phyloP scores from a whole-genome alignment of 2,113 vertebrate species.

The Todiramphus chloris region DNA sequence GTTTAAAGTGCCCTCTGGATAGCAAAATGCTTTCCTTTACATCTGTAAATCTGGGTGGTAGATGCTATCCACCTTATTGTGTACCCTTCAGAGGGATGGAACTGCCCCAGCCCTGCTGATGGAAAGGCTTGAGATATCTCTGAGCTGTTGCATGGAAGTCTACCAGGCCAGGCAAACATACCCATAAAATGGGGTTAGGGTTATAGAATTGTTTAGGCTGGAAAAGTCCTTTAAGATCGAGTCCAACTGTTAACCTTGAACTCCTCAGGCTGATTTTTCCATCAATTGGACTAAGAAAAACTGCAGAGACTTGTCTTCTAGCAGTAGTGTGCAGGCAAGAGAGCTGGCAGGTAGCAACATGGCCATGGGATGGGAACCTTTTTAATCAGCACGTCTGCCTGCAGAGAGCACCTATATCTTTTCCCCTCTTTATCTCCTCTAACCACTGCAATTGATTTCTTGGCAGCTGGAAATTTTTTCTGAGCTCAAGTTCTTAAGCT shows the following conservation, averaged over 20 bases:
- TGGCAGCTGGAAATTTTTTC: not conserved
- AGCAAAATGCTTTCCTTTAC: not conserved
- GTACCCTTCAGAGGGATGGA: rapidly evolving
- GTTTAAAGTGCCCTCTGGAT: not conserved
- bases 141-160: not conserved
- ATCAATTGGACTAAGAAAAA: not conserved
- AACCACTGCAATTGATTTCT: not conserved
- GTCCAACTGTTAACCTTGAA: not conserved
- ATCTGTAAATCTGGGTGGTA: not conserved
- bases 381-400: not conserved
- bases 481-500: not conserved
- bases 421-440: not conserved
- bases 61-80: not conserved
- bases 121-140: not conserved
- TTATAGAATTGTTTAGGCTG: not conserved
- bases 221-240: not conserved
- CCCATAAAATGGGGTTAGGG: not conserved
- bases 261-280: not conserved
- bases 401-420: not conserved
- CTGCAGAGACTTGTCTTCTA: not conserved
- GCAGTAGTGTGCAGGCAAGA: not conserved
- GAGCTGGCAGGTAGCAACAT: not conserved
- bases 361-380: not conserved
- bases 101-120: not conserved
- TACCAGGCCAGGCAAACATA: not conserved